Percentiles rank a stretch among this genome's conserved stretches.
phyloP scores from a whole-genome alignment of 2,113 vertebrate genomes.

The Anser cygnoides region DNA sequence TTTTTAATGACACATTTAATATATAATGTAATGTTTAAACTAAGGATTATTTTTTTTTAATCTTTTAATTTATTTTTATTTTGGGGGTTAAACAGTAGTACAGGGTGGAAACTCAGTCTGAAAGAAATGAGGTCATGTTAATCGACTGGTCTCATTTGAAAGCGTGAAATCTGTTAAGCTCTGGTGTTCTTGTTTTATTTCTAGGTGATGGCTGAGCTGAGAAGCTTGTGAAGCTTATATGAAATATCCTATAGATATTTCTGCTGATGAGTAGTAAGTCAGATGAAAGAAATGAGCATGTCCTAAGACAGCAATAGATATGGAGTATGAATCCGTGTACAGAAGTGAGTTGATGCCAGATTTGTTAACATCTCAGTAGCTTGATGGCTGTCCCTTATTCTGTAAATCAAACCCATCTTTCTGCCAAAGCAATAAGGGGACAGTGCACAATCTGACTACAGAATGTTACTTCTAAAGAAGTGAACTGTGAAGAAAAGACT shows the following conservation, averaged over 20 bases:
- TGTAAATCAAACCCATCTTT: slow-evolving; percentile 64
- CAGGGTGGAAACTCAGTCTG: not conserved
- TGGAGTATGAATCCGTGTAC: not conserved
- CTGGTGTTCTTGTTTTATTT: not conserved
- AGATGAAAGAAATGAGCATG: not conserved
- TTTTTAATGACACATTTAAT: not conserved
- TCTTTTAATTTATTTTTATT: not conserved
- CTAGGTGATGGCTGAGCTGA: slow-evolving; percentile 21
- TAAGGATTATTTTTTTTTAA: not conserved
- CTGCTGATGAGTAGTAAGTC: not conserved
- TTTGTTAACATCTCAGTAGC: not conserved
- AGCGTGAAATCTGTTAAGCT: not conserved
- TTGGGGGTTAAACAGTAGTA: not conserved
- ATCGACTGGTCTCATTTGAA: not conserved
- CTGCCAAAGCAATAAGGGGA: slow-evolving; percentile 64
- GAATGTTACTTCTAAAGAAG: slow-evolving; percentile 73
- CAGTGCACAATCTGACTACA: slow-evolving; percentile 38
- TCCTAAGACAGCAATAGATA: not conserved
- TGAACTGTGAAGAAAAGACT: slow-evolving; percentile 86
- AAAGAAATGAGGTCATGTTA: not conserved
- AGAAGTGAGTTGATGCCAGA: not conserved
- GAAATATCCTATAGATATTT: not conserved
- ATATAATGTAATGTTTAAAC: not conserved
- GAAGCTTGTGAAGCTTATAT: not conserved
- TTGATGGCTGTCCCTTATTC: slow-evolving; percentile 62